These are phyloP conservation scores for Oostethus manadensis DNA, from an alignment of 2,113 vertebrate genomes.

Conservation along the genomic window DNA sequence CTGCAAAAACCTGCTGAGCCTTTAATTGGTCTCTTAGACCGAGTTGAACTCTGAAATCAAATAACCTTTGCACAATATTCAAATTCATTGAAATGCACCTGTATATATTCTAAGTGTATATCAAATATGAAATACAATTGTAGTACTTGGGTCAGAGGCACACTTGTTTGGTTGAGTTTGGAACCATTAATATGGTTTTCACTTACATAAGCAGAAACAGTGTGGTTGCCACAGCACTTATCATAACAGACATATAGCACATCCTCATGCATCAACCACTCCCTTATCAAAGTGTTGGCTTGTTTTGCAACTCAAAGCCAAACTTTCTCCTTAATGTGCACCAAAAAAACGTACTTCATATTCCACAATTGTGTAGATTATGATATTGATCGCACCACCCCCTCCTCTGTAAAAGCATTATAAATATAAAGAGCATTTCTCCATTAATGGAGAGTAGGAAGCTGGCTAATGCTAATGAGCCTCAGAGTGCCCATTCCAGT, in stretches of 20 bases:
- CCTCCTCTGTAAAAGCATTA: slow-evolving; percentile 66
- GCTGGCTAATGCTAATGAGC: slow-evolving; percentile 75
- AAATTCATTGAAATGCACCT: no score
- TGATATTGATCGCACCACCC: slow-evolving; percentile 65
- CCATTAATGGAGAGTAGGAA: slow-evolving; percentile 69
- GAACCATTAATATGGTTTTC: slow-evolving; percentile 22
- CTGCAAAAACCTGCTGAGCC: no score
- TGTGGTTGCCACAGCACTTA: slow-evolving; percentile 25
- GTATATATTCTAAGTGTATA: no score
- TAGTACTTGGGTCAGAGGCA: no score
- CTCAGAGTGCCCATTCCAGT: slow-evolving; percentile 72
- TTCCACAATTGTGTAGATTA: slow-evolving; percentile 68
- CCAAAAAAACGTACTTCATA: slow-evolving; percentile 65
- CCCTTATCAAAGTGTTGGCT: slow-evolving; percentile 46
- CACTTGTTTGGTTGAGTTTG: slow-evolving; percentile 9
- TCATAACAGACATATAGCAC: slow-evolving; percentile 9
- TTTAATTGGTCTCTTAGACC: no score
- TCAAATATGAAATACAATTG: no score
- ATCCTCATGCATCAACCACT: slow-evolving; percentile 28
- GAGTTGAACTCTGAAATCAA: no score
- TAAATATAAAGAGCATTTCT: slow-evolving; percentile 73
- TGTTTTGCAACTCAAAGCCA: slow-evolving; percentile 66
- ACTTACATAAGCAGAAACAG: slow-evolving; percentile 20
- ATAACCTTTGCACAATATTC: no score
- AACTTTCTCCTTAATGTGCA: slow-evolving; percentile 60